Conservation (phyloP, 2,113 vertebrate genomes). For the Stictonetta naevosa region DNA sequence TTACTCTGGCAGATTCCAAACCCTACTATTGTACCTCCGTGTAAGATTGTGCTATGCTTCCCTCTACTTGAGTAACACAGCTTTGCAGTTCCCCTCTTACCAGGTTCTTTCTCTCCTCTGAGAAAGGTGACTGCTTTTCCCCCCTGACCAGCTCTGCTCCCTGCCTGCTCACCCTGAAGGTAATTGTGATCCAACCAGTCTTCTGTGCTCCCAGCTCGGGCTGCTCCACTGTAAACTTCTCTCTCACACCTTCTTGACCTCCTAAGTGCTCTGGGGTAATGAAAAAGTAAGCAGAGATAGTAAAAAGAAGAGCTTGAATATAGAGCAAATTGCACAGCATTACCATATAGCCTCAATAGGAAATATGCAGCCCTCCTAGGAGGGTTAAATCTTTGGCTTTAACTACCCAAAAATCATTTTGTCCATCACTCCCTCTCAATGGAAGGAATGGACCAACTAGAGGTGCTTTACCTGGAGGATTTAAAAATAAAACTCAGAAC, state of each 20-base stretch:
- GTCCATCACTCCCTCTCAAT: background rate
- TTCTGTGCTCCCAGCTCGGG: background rate
- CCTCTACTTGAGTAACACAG: background rate
- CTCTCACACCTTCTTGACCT: background rate
- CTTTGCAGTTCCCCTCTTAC: background rate
- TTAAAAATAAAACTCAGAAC: conserved; percentile 31
- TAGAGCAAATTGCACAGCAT: background rate
- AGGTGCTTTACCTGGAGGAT: background rate
- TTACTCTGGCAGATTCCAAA: background rate
- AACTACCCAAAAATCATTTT: background rate
- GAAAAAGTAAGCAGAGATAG: background rate
- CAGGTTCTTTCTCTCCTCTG: background rate
- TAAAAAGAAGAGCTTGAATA: background rate
- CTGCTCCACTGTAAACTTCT: background rate
- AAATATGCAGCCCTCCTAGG: background rate
- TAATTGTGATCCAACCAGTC: background rate
- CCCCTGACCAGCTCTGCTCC: background rate
- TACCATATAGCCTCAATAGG: background rate
- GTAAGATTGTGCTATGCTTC: background rate
- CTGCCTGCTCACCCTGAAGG: background rate
- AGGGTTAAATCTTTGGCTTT: conserved; percentile 63
- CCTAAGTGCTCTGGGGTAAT: background rate
- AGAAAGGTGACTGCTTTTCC: background rate
- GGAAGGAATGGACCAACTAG: background rate
- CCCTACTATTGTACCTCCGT: background rate